phyloP scores from a whole-genome alignment of 2,113 vertebrate genomes.

The Lepidothrix coronata region DNA sequence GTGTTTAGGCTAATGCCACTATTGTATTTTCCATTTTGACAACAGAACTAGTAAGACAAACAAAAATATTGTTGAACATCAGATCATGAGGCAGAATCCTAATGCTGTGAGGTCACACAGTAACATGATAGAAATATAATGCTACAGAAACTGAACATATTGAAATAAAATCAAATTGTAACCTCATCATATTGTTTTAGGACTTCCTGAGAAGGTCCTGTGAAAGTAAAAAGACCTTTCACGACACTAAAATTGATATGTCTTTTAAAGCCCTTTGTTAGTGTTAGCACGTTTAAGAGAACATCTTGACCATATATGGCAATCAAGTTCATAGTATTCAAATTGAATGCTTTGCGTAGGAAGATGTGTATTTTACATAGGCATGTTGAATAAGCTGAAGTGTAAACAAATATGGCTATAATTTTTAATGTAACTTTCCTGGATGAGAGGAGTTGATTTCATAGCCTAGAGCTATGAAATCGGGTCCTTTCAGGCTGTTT shows the following conservation, averaged over 20 bases:
- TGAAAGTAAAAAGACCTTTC: background rate
- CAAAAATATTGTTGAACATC: background rate
- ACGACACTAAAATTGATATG: background rate
- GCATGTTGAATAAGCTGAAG: background rate
- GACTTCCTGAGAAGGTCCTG: background rate
- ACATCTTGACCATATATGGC: background rate
- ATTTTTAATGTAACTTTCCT: background rate
- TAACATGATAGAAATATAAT: background rate
- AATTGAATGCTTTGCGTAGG: background rate
- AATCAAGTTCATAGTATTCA: background rate
- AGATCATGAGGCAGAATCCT: background rate
- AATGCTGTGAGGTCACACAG: background rate
- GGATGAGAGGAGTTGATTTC: background rate
- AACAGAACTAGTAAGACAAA: background rate
- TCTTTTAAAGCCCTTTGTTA: background rate
- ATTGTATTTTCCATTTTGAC: background rate
- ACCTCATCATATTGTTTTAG: background rate
- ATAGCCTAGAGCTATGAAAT: background rate
- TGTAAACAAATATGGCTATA: background rate
- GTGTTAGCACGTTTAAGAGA: background rate
- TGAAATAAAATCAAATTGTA: background rate
- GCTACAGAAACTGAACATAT: background rate
- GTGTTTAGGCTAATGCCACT: constrained; percentile 20
- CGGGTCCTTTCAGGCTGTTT: background rate
- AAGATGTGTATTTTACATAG: background rate